Evolutionary conservation across 2,888 invertebrate genomes (phyloP), one percentile per base, ranked within the genome.

Genomic region (Autographa pulchrina): DNA sequence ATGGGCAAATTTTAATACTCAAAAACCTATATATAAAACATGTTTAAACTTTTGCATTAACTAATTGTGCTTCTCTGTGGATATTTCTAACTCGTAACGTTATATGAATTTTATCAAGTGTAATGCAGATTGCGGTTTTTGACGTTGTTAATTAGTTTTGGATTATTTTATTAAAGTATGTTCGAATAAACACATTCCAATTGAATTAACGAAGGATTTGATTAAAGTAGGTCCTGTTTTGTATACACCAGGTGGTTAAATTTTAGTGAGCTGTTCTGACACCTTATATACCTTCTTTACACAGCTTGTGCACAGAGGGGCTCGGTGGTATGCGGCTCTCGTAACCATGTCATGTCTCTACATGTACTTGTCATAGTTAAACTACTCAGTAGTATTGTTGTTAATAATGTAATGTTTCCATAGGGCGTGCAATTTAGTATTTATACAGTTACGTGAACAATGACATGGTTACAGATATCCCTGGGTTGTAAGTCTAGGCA

Each of bases 401-500:
- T 94, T 93, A 92, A 94, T 94, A 94, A 86, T 83, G 77, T 87
- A 83, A 87, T 84, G 85, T 85, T 81, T 87, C 86, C 77, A 75
- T 82, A 81, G 86, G 81, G 79, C 83, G 74, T 88, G 83, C 84
- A 86, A 86, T 86, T 84, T 83, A 80, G 82, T 79, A 81, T 81
- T 60, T 80, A 77, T 82, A 74, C 70, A 71, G 70, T 75, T 75
- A 83, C 72, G 75, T 76, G 82, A 84, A 85, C 70, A 8, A 88
- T 92, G 94, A 91, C 95, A 94, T 94, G 94, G 95, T 94, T 92
- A 92, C 92, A 88, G 91, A 92, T 85, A 92, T 93, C 94, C 94
- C 92, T 89, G 94, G 95, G 95, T 96, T 95, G 95, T 93, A 92
- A 89, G 92, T 92, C 87, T 94, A 95, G 93, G 88, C 92, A 93